Percentiles rank a stretch among this genome's conserved stretches.
These are phyloP conservation scores for Cochlearius cochlearius DNA, from an alignment of 2,113 vertebrate genomes.

Conservation along the genomic window DNA sequence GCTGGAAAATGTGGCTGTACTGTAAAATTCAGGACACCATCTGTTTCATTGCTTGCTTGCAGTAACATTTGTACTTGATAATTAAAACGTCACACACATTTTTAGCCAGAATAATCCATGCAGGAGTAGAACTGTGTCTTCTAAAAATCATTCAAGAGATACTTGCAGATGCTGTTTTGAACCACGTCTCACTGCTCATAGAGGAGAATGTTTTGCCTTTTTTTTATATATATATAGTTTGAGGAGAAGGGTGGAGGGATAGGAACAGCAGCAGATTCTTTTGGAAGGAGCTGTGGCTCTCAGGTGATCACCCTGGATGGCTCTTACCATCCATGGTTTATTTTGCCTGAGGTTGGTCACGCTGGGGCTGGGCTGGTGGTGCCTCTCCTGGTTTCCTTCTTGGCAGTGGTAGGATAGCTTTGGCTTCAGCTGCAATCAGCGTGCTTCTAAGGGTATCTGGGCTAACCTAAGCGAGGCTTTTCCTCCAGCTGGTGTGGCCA, in stretches of 20 bases:
- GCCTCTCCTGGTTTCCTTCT: neutral
- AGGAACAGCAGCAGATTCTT: neutral
- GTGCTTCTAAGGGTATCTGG: neutral
- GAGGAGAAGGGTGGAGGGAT: neutral
- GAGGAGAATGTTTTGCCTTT: neutral
- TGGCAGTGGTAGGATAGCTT: neutral
- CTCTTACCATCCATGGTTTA: neutral
- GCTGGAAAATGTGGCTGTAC: slow-evolving; percentile 64
- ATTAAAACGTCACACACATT: slow-evolving; percentile 74
- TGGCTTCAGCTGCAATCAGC: neutral
- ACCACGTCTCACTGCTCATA: neutral
- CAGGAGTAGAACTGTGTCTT: slow-evolving; percentile 9
- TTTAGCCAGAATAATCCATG: slow-evolving; percentile 65
- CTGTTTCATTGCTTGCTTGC: slow-evolving; percentile 70
- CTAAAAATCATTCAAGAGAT: slow-evolving; percentile 31
- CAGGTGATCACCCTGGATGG: neutral
- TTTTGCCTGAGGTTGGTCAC: neutral
- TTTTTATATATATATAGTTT: neutral
- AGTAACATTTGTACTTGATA: slow-evolving; percentile 74
- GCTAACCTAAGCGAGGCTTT: neutral
- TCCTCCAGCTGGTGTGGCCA: neutral
- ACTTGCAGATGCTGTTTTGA: neutral
- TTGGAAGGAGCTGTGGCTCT: neutral
- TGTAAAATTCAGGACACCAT: slow-evolving; percentile 75
- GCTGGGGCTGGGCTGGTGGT: neutral